Base-by-base conservation (phyloP, 2,888 invertebrate species). In the Lasius platythorax region DNA sequence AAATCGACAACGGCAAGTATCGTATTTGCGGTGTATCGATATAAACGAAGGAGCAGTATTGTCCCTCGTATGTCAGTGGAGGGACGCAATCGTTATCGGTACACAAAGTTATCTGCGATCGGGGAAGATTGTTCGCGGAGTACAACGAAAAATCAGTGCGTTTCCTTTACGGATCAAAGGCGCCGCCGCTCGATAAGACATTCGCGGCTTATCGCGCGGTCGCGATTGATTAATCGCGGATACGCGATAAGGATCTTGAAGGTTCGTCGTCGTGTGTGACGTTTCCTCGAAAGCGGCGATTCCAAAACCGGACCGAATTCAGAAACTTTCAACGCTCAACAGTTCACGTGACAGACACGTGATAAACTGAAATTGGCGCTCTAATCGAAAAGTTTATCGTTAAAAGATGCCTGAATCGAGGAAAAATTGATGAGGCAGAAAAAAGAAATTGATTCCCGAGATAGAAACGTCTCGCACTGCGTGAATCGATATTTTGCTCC, bases 101-200 rank as follows among this genome's bases (percentile, higher is more conserved):
- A 90, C 82, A 90, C 84, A 90, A 3, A 43, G 63, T 84, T 90
- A 90, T 90, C 90, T 23, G 63, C 33, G 66, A 88, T 88, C 85
- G 76, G 70, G 70, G 58, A 73, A 23, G 85, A 88, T 88, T 87
- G 81, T 84, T 83, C 53, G 82, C 82, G 81, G 53, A 64, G 63
- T 78, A 72, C 72, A 78, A 74, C 75, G 83, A 90, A 73, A 88
- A 90, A 90, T 90, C 90, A 86, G 72, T 89, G 88, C 83, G 83
- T 86, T 73, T 5, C 66, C 78, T n/a, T 53, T n/a, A 33, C 30
- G 82, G 85, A 89, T 90, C 90, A 90, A 90, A 90, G 88, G 75
- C 85, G 33, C 87, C 90, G 88, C 90, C 72, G 37, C 63, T 37
- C 23, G 79, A 81, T 81, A 81, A 72, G 37, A 28, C 58, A 2